Evolutionary conservation across 2,888 invertebrate species (phyloP), one percentile per base, ranked within the genome.

Genomic region (Cyclophora punctaria): DNA sequence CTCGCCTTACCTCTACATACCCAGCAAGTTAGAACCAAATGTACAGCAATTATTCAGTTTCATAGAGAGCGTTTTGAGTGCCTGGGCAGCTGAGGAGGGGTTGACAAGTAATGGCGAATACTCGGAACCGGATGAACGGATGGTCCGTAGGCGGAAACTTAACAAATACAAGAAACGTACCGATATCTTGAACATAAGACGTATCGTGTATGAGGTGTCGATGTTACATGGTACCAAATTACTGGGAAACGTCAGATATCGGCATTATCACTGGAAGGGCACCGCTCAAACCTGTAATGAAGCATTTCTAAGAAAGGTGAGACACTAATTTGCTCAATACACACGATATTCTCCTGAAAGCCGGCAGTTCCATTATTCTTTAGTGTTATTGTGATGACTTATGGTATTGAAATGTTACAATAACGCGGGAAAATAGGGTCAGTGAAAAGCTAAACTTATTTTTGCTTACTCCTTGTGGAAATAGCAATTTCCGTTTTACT

Each of bases 201-300:
- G 93, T 40, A 90, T 94, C 56, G 93, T 92, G 40, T 90, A 90
- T 60, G 93, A 93, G 71, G 93, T 93, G 41, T 91, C 93, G n/a
- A 91, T 92, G 63, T 75, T 93, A 55, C 90, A 90, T 49, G 93
- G 93, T 35, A 91, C 92, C 4, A 88, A 91, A 56, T 89, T 92
- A 62, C 82, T 93, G 62, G 93, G 93, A 46, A 93, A 92, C 71
- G 90, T 93, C 46, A 87, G 93, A 59, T 93, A 91, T 77, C 90
- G 93, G 46, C 96, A 96, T 78, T 92, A 94, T 67, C 96, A 96
- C 81, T 95, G 95, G 93, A 94, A 95, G 69, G 93, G 94, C 57
- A 93, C 95, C 44, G 94, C 95, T 51, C 95, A 95, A 78, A 93
- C 94, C 67, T 97, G 96, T 89, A 96, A 96, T 77, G 95, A 96